Evolutionary conservation across 2,888 invertebrate genomes (phyloP).

Genomic region (Caenorhabditis japonica): DNA sequence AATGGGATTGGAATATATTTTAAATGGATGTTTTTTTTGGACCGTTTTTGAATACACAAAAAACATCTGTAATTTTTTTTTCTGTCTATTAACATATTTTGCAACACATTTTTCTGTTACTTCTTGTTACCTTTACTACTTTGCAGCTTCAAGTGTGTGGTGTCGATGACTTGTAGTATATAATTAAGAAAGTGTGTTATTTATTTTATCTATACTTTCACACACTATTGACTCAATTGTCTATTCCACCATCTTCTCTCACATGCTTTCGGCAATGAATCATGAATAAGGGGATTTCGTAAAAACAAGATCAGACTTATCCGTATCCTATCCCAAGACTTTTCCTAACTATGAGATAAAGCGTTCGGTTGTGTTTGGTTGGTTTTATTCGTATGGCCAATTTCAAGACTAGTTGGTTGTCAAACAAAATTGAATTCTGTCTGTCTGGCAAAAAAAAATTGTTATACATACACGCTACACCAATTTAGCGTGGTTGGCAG

Average conservation of each 20-base stretch:
- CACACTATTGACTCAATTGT: constrained; percentile 13
- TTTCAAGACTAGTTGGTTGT: neutral
- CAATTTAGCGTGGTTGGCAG: constrained; percentile 28
- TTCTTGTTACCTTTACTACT: neutral
- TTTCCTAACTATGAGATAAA: neutral
- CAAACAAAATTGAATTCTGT: no score
- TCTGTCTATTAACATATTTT: neutral
- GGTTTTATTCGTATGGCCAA: neutral
- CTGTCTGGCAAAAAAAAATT: no score
- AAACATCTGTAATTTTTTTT: neutral
- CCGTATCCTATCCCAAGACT: constrained; percentile 13
- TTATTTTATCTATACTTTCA: no score
- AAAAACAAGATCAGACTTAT: constrained; percentile 27
- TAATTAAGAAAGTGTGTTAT: constrained; percentile 7
- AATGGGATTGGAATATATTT: constrained; percentile 2
- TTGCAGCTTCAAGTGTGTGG: constrained; percentile 3
- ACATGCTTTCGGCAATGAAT: no score
- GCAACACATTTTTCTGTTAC: neutral
- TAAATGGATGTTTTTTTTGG: neutral
- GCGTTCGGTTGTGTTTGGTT: constrained; percentile 21
- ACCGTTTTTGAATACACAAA: neutral
- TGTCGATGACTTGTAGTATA: neutral
- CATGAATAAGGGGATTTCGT: constrained; percentile 12
- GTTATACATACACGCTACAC: no score
- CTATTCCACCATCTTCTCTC: no score